Evolutionary conservation across 2,797 vertebrate genomes (phyloP).

Genomic region (Takifugu ocellatus): DNA sequence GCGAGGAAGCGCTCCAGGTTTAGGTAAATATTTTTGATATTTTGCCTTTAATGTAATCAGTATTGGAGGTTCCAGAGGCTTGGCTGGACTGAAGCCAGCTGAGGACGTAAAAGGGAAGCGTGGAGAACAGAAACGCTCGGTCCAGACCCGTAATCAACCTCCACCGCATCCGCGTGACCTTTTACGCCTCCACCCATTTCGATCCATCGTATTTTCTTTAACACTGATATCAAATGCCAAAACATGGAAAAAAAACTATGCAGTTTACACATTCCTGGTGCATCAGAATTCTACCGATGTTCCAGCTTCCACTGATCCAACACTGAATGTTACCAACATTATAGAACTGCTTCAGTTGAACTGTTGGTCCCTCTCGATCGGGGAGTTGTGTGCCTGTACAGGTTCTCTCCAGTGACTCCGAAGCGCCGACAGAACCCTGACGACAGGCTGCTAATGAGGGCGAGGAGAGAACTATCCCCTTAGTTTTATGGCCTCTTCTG

Average conservation of each 20-base stretch:
- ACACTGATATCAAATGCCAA: background rate
- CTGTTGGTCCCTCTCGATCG: slow-evolving; percentile 38
- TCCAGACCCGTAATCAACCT: too few species aligned
- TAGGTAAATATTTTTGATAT: background rate
- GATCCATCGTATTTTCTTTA: background rate
- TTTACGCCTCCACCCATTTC: background rate
- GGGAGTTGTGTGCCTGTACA: slow-evolving; percentile 34
- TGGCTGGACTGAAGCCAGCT: background rate
- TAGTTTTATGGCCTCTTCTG: background rate
- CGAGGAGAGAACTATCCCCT: slow-evolving; percentile 31
- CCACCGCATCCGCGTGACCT: too few species aligned
- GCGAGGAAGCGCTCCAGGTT: background rate
- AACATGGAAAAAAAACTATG: background rate
- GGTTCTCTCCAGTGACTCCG: slow-evolving; percentile 54
- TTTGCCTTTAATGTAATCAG: background rate
- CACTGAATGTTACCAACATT: slow-evolving; percentile 15
- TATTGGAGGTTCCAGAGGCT: background rate
- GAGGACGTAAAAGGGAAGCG: background rate
- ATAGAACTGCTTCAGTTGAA: slow-evolving; percentile 13
- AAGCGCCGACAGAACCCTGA: slow-evolving; percentile 23
- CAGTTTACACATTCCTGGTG: background rate
- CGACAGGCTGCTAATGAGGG: slow-evolving; percentile 38
- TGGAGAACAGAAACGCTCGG: background rate
- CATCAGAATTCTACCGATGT: background rate
- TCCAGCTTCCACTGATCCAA: slow-evolving; percentile 2